A percentile compares a stretch with the other conserved stretches of the same genome.
These are phyloP conservation scores for Sebastes goodei DNA, from an alignment of 2,797 vertebrate species.

Conservation along the genomic window DNA sequence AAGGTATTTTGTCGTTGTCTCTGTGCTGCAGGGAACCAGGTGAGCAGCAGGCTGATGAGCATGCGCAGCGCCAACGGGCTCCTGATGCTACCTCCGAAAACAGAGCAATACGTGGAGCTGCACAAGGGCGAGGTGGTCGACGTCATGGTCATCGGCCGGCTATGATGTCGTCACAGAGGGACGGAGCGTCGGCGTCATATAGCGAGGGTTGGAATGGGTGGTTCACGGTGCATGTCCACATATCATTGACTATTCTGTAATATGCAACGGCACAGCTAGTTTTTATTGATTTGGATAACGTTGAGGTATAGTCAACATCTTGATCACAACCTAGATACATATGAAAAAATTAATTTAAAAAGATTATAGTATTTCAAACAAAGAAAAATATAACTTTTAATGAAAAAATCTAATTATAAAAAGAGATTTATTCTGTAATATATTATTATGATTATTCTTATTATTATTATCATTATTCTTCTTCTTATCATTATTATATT, in stretches of 20 bases:
- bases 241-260: conserved; percentile 99
- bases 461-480: conserved; percentile 87
- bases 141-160: conserved; percentile 99
- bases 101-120: conserved; percentile 99
- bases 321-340: conserved; percentile 91
- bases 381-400: conserved; percentile 98
- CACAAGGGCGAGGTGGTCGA: conserved; percentile 99
- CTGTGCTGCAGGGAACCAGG: conserved; percentile 91
- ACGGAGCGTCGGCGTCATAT: conserved; percentile 68
- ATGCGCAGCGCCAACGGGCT: conserved; percentile 99
- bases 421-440: conserved; percentile 99
- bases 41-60: conserved; percentile 99
- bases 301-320: conserved; percentile 99
- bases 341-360: conserved; percentile 82
- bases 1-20: neutral
- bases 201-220: conserved; percentile 82
- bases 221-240: conserved; percentile 99
- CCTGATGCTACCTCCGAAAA: conserved; percentile 99
- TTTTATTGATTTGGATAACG: conserved; percentile 99
- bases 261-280: conserved; percentile 99
- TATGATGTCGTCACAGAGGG: conserved; percentile 89
- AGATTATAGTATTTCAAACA: conserved; percentile 94
- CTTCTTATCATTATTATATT: conserved; percentile 87
- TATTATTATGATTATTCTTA: conserved; percentile 90
- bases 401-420: conserved; percentile 92